A percentile compares a stretch with the other conserved stretches of the same genome.
Evolutionary conservation across 2,888 invertebrate species (phyloP).

Genomic region (Tenthredo mesomela): DNA sequence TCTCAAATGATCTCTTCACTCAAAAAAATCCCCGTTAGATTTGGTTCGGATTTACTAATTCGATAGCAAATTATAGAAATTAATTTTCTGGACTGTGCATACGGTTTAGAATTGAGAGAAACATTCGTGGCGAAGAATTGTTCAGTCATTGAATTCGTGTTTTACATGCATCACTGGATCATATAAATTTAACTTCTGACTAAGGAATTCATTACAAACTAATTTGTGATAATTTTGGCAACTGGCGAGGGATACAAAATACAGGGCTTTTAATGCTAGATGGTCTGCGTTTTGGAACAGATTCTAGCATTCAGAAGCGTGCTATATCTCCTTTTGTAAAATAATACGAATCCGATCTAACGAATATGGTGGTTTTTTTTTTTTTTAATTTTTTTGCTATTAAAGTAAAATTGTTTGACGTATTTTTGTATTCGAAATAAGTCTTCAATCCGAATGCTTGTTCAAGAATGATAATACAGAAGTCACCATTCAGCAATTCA

Average conservation of each 20-base stretch:
- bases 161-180: not conserved
- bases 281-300: not conserved
- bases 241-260: not conserved
- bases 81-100: not conserved
- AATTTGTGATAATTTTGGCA: conserved; percentile 1
- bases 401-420: not conserved
- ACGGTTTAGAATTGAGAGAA: not conserved
- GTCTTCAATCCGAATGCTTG: not conserved
- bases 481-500: not conserved
- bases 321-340: not conserved
- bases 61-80: not conserved
- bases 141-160: not conserved
- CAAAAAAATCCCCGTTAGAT: not conserved
- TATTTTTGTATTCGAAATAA: not conserved
- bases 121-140: not conserved
- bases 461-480: not conserved
- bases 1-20: not conserved
- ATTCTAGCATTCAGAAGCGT: not conserved
- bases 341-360: not conserved
- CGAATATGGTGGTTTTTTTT: not conserved
- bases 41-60: not conserved
- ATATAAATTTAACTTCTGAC: conserved; percentile 1
- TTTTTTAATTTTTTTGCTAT: not conserved
- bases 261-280: not conserved
- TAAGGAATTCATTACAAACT: conserved; percentile 4